Evolutionary conservation across 2,113 vertebrate species (phyloP), one percentile per base, ranked within the genome.

Genomic region (Tachysurus vachellii): DNA sequence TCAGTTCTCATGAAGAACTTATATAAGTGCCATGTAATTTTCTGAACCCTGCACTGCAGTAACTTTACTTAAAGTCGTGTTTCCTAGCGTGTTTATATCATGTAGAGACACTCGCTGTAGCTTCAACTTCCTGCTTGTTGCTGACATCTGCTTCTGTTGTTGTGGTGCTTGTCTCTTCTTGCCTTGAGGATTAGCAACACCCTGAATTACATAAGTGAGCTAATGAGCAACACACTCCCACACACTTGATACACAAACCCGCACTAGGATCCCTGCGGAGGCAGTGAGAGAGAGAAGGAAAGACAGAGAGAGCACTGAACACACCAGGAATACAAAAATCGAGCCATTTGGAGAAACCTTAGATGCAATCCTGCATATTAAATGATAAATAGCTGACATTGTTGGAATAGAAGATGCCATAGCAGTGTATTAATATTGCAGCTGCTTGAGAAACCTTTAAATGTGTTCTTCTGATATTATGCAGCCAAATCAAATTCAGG

Each of bases 171-270:
- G 91, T 94, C 91, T 92, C 92, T 89, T 91, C 91, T 90, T 91
- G 94, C 93, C 93, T 93, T 88, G 91, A 94, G 94, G 94, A 95
- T 95, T 95, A 95, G 93, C 92, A 93, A 91, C 89, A 92, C 92
- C 94, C 91, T 92, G 94, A 94, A 95, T 95, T 95, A 95, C 94
- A 94, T 95, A 95, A 96, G 92, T 90, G 92, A 93, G 93, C 94
- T 95, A 95, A 95, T 95, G 92, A 95, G 93, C 86, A 85, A 42
- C 80, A 88, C 80, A 89, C 83, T 80, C 83, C 70, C 71, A 66
- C 85, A 85, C 62, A 86, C 62, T 57, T 44, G 59, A 85, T 76
- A 86, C 79, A 87, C 61, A 83, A 61, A 83, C 59, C 73, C 68
- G 87, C 75, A 86, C 80, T 90, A 93, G 91, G 90, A 91, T 93